A percentile compares a stretch with the other conserved stretches of the same genome.
phyloP scores from a whole-genome alignment of 2,113 vertebrate species.

The Pterophyllum scalare region DNA sequence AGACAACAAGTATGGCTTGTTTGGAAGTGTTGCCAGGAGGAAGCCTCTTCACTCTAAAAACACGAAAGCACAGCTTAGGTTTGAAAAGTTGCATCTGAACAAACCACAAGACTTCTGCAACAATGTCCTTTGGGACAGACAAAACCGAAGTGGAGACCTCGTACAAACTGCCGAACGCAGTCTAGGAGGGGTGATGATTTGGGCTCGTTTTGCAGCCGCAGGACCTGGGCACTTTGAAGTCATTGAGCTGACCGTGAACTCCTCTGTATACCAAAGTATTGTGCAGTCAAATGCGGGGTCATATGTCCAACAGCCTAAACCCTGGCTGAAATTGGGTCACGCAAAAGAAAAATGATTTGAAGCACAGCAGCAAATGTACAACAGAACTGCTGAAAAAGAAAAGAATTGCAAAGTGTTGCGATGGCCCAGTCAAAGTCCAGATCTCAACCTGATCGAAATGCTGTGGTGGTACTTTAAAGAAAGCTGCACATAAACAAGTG shows the following conservation, averaged over 20 bases:
- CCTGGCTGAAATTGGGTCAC: not conserved
- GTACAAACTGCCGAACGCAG: not conserved
- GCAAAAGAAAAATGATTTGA: not conserved
- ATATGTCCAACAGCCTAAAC: not conserved
- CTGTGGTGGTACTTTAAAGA: not conserved
- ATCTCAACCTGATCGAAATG: not conserved
- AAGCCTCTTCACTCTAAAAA: not conserved
- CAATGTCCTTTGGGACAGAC: not conserved
- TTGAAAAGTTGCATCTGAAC: not conserved
- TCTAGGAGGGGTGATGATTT: fast-evolving
- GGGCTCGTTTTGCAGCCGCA: fast-evolving
- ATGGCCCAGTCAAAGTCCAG: not conserved
- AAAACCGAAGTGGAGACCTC: not conserved
- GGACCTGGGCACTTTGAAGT: not conserved
- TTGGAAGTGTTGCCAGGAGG: not conserved
- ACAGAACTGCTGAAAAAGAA: not conserved
- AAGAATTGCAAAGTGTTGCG: not conserved
- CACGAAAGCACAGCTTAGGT: not conserved
- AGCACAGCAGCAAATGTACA: not conserved
- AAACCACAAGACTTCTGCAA: not conserved
- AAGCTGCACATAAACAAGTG: not conserved
- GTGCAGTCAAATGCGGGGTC: not conserved
- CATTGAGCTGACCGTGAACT: not conserved
- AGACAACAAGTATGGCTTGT: not conserved
- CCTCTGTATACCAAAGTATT: not conserved